Evolutionary conservation across 2,797 vertebrate genomes (phyloP).

Genomic region (Anguilla anguilla): DNA sequence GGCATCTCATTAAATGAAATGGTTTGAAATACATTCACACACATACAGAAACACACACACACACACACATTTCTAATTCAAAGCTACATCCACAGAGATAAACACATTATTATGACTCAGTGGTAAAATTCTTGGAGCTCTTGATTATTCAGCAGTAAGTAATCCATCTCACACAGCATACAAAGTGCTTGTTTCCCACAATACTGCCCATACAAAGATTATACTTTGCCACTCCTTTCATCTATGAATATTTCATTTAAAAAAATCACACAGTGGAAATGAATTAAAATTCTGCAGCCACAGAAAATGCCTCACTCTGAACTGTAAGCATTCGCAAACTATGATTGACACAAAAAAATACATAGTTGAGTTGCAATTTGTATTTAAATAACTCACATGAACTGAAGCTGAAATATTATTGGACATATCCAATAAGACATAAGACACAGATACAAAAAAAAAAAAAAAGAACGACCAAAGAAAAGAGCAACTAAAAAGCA

Average conservation of each 20-base stretch:
- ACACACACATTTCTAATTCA: conserved; percentile 1
- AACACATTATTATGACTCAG: conserved; percentile 50
- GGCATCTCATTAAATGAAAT: not conserved
- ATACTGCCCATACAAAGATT: conserved; percentile 44
- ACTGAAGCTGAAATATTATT: not conserved
- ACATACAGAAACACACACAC: not conserved
- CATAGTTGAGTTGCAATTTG: not conserved
- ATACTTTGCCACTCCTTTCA: conserved; percentile 41
- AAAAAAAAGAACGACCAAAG: not conserved
- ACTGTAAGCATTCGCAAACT: not conserved
- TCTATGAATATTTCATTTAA: conserved; percentile 52
- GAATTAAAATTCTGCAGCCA: conserved; percentile 6
- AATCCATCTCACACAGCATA: not conserved
- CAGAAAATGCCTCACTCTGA: not conserved
- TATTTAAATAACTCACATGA: not conserved
- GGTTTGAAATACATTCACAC: not conserved
- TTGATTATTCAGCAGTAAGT: conserved; percentile 39
- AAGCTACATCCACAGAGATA: conserved; percentile 40
- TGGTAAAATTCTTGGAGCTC: conserved; percentile 38
- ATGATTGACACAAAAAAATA: not conserved
- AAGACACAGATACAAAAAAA: not conserved
- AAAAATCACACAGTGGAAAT: conserved; percentile 38
- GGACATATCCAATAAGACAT: not conserved
- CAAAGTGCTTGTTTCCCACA: conserved; percentile 44
- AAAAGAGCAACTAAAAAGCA: not conserved